These are phyloP conservation scores for Euphonia xanthogaster DNA, from an alignment of 2,797 vertebrate genomes.

Conservation along the genomic window DNA sequence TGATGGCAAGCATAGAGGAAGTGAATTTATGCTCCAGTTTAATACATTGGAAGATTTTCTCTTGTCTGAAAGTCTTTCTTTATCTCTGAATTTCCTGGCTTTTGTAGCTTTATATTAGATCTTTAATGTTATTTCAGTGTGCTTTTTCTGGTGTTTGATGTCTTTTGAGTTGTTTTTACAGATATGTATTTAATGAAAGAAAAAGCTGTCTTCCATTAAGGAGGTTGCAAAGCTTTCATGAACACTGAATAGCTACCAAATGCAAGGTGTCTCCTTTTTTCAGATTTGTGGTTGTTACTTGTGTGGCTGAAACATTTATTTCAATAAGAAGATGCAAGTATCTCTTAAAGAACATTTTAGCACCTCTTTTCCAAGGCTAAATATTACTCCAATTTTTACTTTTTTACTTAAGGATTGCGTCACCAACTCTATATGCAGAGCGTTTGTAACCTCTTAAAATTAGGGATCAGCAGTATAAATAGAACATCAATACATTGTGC, in stretches of 20 bases:
- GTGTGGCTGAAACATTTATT: not conserved
- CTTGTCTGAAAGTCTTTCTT: slow-evolving; percentile 49
- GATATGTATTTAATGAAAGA: slow-evolving; percentile 49
- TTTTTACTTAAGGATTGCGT: not conserved
- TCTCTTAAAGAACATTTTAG: not conserved
- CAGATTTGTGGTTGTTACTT: not conserved
- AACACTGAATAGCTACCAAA: not conserved
- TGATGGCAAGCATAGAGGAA: slow-evolving; percentile 60
- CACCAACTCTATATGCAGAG: not conserved
- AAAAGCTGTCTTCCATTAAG: slow-evolving; percentile 43
- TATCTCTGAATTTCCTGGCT: slow-evolving; percentile 69
- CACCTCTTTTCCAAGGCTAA: not conserved
- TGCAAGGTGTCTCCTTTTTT: not conserved
- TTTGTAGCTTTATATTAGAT: slow-evolving; percentile 64
- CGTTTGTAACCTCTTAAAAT: not conserved
- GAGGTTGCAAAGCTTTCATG: slow-evolving; percentile 7
- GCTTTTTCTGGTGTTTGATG: slow-evolving; percentile 55
- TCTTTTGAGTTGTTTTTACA: slow-evolving; percentile 56
- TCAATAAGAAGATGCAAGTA: not conserved
- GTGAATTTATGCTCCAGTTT: slow-evolving; percentile 53
- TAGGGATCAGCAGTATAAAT: not conserved
- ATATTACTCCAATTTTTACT: not conserved
- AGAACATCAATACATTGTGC: not conserved
- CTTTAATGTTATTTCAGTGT: slow-evolving; percentile 59
- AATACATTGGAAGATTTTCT: slow-evolving; percentile 57